Evolutionary conservation across 2,888 invertebrate genomes (phyloP), one percentile per base, ranked within the genome.

Genomic region (Antheraea yamamai): DNA sequence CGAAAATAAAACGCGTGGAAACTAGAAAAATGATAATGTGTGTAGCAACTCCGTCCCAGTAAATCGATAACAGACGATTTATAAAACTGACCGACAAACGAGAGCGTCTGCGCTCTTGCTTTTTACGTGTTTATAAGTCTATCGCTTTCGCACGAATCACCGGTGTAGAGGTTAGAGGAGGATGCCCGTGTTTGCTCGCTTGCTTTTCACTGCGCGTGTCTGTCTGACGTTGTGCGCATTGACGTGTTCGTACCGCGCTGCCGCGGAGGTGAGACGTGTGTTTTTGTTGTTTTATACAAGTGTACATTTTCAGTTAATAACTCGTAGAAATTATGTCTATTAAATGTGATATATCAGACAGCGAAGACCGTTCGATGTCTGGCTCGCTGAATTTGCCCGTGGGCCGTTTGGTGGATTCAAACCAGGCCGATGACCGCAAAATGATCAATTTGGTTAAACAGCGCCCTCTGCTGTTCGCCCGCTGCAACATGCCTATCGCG

Each of bases 401-500:
- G 73, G 71, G 75, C 71, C 75, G 77, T 77, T 73, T 68, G 52
- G 90, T 93, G 85, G 92, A 93, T 85, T 87, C 85, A 76, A 87
- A 87, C 81, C 92, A 93, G 87, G 94, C 93, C 66, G 94, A 93
- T 82, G 94, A 94, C 87, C 89, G 93, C 74, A 87, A 87, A 78
- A 88, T 94, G 85, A 94, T 94, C 83, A 83, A 83, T 74, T 87
- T 94, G 83, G 94, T 94, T 87, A 88, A 89, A 81, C 91, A 82
- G 83, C 90, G 94, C 73, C 89, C 87, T 73, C 85, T 93, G 86
- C 87, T 94, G 83, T 94, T 91, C 86, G 92, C 94, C 80, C 87
- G 94, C 74, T 92, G 89, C 88, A 93, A 91, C 85, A 89, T 94
- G 92, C 94, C 94, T 74, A 93, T 94, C 55, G 94, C 94, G 78